A percentile compares a stretch with the other conserved stretches of the same genome.
Conservation (phyloP, 2,113 vertebrate species). For the Arenaria interpres region DNA sequence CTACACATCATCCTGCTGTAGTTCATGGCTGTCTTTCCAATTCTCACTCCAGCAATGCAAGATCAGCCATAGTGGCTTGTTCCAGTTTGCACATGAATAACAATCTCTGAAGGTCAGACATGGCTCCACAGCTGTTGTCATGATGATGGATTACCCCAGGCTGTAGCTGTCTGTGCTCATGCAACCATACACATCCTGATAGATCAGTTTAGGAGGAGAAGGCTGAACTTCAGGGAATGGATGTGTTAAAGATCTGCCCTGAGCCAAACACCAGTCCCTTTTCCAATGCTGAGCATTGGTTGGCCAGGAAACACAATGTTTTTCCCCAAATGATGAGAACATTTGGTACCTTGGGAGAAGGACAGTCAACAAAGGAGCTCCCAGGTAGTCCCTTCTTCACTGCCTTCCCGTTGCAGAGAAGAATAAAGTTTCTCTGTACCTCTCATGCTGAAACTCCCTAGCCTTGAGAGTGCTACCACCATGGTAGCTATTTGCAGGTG, state of each 20-base stretch:
- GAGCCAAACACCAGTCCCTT: background rate
- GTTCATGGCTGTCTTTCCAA: background rate
- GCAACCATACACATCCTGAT: background rate
- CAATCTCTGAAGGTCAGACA: background rate
- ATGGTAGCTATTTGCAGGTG: background rate
- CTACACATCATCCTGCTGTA: background rate
- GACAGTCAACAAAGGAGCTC: background rate
- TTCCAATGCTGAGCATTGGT: rapidly evolving
- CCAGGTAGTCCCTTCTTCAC: background rate
- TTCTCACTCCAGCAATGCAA: background rate
- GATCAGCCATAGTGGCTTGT: background rate
- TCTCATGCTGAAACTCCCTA: background rate
- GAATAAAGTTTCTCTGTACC: background rate
- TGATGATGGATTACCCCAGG: background rate
- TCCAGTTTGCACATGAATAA: background rate
- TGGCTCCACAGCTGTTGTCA: background rate
- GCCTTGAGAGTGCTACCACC: no score
- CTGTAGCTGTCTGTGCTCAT: background rate
- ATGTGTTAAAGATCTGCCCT: background rate
- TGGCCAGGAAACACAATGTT: background rate
- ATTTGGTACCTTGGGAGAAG: background rate
- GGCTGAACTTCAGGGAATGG: background rate
- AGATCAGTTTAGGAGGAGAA: background rate
- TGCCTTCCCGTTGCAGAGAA: background rate
- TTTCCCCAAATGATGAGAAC: background rate